These are phyloP conservation scores for Halichondria panicea DNA, from an alignment of 37 sponge, comb jelly and placozoan species.

Conservation along the genomic window DNA sequence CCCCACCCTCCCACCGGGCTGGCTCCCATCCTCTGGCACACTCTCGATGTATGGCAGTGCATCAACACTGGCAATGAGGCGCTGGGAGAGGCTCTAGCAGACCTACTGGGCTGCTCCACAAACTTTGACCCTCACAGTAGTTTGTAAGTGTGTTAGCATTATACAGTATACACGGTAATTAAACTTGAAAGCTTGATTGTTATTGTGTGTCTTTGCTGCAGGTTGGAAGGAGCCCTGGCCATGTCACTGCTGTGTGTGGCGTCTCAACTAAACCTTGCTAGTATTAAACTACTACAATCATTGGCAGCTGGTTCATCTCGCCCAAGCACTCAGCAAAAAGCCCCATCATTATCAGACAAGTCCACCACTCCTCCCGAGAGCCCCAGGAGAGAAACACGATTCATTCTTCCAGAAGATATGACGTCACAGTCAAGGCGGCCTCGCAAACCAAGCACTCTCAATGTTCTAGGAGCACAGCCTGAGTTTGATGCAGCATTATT, in stretches of 20 bases:
- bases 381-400: constrained; percentile 12
- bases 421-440: background rate
- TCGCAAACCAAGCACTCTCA: constrained; percentile 28
- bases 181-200: background rate
- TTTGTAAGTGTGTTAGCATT: constrained; percentile 36
- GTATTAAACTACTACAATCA: constrained; percentile 59
- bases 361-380: background rate
- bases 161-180: background rate
- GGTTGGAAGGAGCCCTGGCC: constrained; percentile 69
- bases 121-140: constrained; percentile 34
- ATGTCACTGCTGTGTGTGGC: constrained; percentile 57
- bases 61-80: background rate
- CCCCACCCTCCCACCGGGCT: constrained; percentile 11
- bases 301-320: constrained; percentile 25
- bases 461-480: constrained; percentile 66
- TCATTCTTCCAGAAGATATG: no score
- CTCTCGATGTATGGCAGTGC: constrained; percentile 75
- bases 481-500: constrained; percentile 36
- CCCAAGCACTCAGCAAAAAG: background rate
- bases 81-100: constrained; percentile 41
- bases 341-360: background rate
- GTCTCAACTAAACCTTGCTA: constrained; percentile 34
- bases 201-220: constrained; percentile 4
- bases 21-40: constrained; percentile 64
- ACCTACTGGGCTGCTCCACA: constrained; percentile 40